These are phyloP conservation scores for Papilio xuthus DNA, from an alignment of 1,140 invertebrate genomes.

Conservation along the genomic window DNA sequence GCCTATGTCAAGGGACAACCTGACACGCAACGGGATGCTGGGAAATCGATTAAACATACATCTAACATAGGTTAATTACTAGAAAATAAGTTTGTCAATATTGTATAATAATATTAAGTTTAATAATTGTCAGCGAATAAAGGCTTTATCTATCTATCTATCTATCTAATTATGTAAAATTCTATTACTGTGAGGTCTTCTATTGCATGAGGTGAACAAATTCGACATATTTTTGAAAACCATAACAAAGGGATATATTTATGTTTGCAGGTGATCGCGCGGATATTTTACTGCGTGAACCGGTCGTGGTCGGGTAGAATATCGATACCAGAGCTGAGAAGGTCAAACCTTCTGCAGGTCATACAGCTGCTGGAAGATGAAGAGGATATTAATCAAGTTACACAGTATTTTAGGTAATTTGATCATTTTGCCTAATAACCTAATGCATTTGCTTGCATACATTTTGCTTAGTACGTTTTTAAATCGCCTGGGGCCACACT, in stretches of 20 bases:
- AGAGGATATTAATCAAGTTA: constrained; percentile 98
- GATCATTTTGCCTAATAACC: neutral
- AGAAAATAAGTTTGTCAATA: too few species aligned
- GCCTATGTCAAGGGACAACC: too few species aligned
- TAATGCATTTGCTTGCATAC: too few species aligned
- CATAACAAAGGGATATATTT: neutral
- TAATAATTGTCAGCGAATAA: too few species aligned
- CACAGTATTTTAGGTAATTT: constrained; percentile 96
- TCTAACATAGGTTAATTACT: too few species aligned
- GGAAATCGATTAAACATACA: too few species aligned
- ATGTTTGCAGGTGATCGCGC: constrained; percentile 91
- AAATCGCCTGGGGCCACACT: too few species aligned
- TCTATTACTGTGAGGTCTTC: neutral
- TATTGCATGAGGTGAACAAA: neutral
- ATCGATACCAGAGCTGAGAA: constrained; percentile 93
- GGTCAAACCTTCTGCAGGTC: constrained; percentile 92
- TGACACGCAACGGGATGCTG: too few species aligned
- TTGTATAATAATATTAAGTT: too few species aligned
- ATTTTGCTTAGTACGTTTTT: too few species aligned
- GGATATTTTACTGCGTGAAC: constrained; percentile 99
- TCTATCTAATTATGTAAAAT: too few species aligned
- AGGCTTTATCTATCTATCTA: too few species aligned
- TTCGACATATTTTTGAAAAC: neutral
- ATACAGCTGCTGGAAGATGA: constrained; percentile 92
- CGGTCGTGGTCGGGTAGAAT: constrained; percentile 98